A percentile compares a stretch with the other conserved stretches of the same genome.
phyloP scores from a whole-genome alignment of 2,113 vertebrate species.

The Lonchura striata region DNA sequence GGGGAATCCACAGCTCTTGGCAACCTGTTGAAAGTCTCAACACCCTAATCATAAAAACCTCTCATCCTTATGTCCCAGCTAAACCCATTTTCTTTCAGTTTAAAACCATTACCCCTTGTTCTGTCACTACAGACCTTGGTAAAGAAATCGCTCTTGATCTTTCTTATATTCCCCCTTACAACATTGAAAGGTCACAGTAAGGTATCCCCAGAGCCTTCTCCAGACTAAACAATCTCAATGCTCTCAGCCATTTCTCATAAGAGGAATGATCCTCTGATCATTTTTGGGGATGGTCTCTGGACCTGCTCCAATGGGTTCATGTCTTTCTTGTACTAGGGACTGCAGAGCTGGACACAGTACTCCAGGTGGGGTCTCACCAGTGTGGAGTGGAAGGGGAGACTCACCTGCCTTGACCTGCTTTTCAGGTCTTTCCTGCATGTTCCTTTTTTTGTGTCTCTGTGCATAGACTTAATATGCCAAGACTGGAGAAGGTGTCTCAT shows the following conservation, averaged over 20 bases:
- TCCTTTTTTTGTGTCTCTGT: neutral
- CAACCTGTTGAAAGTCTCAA: neutral
- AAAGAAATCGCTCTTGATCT: neutral
- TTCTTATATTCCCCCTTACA: neutral
- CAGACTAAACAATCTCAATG: neutral
- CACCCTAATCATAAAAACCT: neutral
- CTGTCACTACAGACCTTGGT: neutral
- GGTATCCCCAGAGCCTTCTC: neutral
- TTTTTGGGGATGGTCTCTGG: neutral
- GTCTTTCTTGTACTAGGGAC: neutral
- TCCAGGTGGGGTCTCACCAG: neutral
- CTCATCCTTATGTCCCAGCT: neutral
- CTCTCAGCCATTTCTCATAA: neutral
- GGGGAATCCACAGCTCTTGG: no score
- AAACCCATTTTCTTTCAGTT: neutral
- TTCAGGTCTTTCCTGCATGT: neutral
- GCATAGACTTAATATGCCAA: neutral
- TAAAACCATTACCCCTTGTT: neutral
- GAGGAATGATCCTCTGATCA: neutral
- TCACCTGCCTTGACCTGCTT: neutral
- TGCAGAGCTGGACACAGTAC: neutral
- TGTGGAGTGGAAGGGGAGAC: neutral
- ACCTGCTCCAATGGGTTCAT: neutral
- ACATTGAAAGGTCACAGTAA: neutral
- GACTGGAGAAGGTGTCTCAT: neutral